These are phyloP conservation scores for Melitaea athalia DNA, from an alignment of 2,888 invertebrate species.

Conservation along the genomic window DNA sequence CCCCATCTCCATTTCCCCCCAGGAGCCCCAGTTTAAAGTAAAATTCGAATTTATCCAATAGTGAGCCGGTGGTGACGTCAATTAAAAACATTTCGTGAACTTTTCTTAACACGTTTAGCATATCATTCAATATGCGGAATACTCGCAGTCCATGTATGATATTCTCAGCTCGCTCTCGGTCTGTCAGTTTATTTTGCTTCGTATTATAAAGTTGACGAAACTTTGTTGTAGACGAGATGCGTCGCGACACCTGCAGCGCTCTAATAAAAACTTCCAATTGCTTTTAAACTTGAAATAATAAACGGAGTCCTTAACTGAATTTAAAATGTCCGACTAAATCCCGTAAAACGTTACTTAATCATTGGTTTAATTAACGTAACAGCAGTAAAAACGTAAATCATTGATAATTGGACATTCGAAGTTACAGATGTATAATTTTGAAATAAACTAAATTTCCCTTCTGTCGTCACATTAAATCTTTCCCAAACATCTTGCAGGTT, in stretches of 20 bases:
- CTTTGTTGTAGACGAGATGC: not conserved
- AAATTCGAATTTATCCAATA: not conserved
- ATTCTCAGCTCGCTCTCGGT: slow-evolving; percentile 1
- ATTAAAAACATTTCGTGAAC: not conserved
- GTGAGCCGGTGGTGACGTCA: not conserved
- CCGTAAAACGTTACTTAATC: not conserved
- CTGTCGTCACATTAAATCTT: no score
- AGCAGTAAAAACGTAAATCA: no score
- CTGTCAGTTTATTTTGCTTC: not conserved
- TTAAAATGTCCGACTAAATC: not conserved
- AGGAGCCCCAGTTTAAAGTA: no score
- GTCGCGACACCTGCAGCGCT: slow-evolving; percentile 1
- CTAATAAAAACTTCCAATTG: not conserved
- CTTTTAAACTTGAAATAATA: not conserved
- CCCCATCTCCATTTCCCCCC: no score
- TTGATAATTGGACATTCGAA: no score
- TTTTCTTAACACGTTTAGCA: not conserved
- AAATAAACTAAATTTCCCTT: no score
- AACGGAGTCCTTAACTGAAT: not conserved
- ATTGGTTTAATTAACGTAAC: not conserved
- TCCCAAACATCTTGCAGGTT: no score
- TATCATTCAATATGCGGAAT: slow-evolving; percentile 1
- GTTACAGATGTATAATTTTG: not conserved
- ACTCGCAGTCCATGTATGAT: not conserved
- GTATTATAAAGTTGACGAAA: slow-evolving; percentile 8